A percentile compares a stretch with the other conserved stretches of the same genome.
Evolutionary conservation across 2,888 invertebrate species (phyloP).

Genomic region (Phortica magna): DNA sequence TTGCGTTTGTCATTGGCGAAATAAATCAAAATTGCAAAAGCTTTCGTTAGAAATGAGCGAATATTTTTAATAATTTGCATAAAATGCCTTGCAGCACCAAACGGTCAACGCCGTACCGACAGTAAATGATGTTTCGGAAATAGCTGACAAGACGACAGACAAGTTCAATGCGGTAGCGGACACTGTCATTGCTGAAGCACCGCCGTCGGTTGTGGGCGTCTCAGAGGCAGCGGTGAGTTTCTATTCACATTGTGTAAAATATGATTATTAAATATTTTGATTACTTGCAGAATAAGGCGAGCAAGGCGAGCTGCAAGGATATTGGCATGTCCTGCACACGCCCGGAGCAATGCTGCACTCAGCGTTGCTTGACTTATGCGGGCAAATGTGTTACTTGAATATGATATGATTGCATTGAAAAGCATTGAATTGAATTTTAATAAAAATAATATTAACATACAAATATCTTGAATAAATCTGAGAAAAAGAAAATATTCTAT

Average conservation of each 20-base stretch:
- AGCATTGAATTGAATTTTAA: no score
- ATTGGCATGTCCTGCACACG: not conserved
- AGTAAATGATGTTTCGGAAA: not conserved
- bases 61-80: not conserved
- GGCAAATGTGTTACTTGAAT: constrained; percentile 19
- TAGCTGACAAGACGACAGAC: not conserved
- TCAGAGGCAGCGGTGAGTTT: not conserved
- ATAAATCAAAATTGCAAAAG: no score
- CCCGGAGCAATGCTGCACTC: constrained; percentile 1
- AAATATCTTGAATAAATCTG: no score
- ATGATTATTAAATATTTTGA: not conserved
- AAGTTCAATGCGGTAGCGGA: not conserved
- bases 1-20: not conserved
- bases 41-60: not conserved
- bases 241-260: not conserved
- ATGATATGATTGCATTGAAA: no score
- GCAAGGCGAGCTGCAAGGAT: not conserved
- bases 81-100: no score
- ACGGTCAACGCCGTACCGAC: not conserved
- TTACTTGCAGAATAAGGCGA: not conserved
- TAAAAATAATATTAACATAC: no score
- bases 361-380: constrained; percentile 8
- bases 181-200: not conserved
- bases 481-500: no score
- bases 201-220: not conserved